Evolutionary conservation across 2,113 vertebrate species (phyloP), one percentile per base, ranked within the genome.

Genomic region (Myiopsitta monachus): DNA sequence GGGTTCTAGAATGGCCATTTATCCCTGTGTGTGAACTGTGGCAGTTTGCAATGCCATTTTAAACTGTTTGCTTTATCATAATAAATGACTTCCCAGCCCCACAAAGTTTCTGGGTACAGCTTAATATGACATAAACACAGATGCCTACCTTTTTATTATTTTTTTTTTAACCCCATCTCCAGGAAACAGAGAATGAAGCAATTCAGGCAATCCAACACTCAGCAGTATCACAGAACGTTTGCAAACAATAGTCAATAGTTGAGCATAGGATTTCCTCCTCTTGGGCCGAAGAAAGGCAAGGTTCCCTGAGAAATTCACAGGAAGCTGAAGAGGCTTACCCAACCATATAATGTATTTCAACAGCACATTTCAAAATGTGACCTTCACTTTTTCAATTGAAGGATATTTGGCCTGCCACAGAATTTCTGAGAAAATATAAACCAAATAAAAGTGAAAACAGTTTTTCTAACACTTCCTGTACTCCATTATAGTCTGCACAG

Each of bases 121-220:
- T 87, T 90, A 36, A 18, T 54, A 36, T 33, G 70, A 79, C 10
- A 21, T 27, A 87, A 66, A 63, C 22, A 67, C 28, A 76, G 49
- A 61, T 44, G 63, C 51, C 17, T 52, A 54, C 61, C 23, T 31
- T 28, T 57, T 57, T 57, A 22, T n/a, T 54, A 4, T 54, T 52
- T 63, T 44, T 17, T 9, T 55, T 63, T 61, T 14, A 57, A 57
- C 19, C 55, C 19, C 12, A 57, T 15, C 43, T 72, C 26, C 66
- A 83, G 91, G 73, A 92, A 91, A 61, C 4, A 9, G 23, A 86
- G 43, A 62, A 30, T 36, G 70, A 90, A 91, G 41, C 44, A 86
- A 21, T 11, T 43, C 0, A 0, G 30, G 49, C 39, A 41, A 12
- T 62, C 39, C 1, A 1, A 39, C 51, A 41, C 59, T 66, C 41